Conservation (phyloP, 2,888 invertebrate species). For the Stomorhina lunata region DNA sequence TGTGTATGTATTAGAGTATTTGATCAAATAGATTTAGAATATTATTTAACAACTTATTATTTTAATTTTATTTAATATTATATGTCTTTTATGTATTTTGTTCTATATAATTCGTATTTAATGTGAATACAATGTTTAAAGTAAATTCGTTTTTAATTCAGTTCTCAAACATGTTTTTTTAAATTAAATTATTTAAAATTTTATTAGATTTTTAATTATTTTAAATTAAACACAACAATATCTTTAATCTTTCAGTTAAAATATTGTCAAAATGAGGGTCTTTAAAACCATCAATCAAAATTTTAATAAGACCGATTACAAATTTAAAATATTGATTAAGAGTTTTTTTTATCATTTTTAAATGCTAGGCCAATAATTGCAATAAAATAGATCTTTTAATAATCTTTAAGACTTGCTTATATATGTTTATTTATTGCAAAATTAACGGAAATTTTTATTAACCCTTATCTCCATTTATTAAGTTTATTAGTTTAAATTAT, state of each 20-base stretch:
- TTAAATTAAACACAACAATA: slow-evolving; percentile 70
- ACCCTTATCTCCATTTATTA: no score
- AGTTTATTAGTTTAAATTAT: no score
- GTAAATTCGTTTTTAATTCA: slow-evolving; percentile 78
- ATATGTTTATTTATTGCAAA: no score
- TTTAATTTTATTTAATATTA: slow-evolving; percentile 17
- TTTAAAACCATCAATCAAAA: no score
- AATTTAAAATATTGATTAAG: no score
- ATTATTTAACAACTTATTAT: slow-evolving; percentile 11
- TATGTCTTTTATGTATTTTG: slow-evolving; percentile 1
- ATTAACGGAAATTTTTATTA: no score
- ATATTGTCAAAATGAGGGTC: no score
- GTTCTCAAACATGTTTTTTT: slow-evolving; percentile 69
- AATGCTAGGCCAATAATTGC: no score
- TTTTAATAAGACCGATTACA: no score
- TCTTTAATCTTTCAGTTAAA: background rate
- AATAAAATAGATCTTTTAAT: no score
- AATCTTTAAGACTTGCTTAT: no score
- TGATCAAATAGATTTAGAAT: slow-evolving; percentile 37
- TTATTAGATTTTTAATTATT: slow-evolving; percentile 37
- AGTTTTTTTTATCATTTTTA: no score
- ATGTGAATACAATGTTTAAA: slow-evolving; percentile 76
- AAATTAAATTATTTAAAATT: slow-evolving; percentile 20
- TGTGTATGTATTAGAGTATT: slow-evolving; percentile 2
- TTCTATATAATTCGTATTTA: slow-evolving; percentile 49